Percentiles rank a stretch among this genome's conserved stretches.
These are phyloP conservation scores for Lepisosteus oculatus DNA, from an alignment of 2,113 vertebrate genomes.

Conservation along the genomic window DNA sequence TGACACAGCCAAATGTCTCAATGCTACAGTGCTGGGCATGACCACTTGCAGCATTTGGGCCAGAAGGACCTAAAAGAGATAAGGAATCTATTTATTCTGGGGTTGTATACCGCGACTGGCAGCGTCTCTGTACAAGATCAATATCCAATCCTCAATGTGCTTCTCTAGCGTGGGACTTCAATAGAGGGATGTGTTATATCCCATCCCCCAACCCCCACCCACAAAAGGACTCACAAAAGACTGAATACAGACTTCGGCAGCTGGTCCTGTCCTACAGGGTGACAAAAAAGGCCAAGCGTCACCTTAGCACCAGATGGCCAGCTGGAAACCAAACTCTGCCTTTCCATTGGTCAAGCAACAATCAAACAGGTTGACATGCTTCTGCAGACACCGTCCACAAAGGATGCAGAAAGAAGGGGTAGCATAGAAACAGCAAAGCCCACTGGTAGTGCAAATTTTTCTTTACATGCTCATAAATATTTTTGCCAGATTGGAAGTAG, in stretches of 20 bases:
- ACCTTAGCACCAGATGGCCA: slow-evolving; percentile 28
- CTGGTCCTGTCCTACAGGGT: slow-evolving; percentile 16
- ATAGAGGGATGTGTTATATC: not conserved
- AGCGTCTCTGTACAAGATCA: slow-evolving; percentile 14
- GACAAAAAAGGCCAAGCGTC: slow-evolving; percentile 10
- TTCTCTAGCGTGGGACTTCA: slow-evolving; percentile 8
- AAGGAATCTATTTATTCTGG: not conserved
- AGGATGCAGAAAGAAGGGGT: too few relatives aligned
- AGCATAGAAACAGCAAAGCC: too few relatives aligned
- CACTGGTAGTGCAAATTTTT: too few relatives aligned
- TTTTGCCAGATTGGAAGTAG: too few relatives aligned
- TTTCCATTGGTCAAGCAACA: slow-evolving; percentile 1
- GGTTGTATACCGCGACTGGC: not conserved
- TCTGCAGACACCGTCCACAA: not conserved
- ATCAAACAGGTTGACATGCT: not conserved
- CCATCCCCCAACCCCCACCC: too few relatives aligned
- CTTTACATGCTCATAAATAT: too few relatives aligned
- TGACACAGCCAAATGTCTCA: too few relatives aligned
- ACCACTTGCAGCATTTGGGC: not conserved
- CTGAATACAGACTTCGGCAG: slow-evolving; percentile 7
- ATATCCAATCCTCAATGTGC: slow-evolving; percentile 14
- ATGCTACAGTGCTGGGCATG: not conserved
- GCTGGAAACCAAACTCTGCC: not conserved
- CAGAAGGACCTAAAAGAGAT: slow-evolving; percentile 6
- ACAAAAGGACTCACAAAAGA: not conserved